Conservation (phyloP, 2,888 invertebrate genomes). For the Gari tellinella region DNA sequence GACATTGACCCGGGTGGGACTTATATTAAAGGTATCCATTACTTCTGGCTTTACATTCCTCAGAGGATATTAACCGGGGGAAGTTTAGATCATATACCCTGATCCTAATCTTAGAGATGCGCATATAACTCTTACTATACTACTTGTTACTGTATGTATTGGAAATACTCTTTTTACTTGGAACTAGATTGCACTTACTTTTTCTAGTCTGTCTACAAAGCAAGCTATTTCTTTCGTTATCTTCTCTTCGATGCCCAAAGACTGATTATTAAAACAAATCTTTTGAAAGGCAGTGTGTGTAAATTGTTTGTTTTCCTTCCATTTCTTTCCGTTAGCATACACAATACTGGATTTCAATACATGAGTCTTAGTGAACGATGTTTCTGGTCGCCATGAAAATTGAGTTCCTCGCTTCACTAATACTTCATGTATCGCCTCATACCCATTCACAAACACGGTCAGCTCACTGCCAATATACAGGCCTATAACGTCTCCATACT, state of each 20-base stretch:
- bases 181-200: too few relatives aligned
- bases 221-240: slow-evolving; percentile 40
- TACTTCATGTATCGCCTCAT: slow-evolving; percentile 29
- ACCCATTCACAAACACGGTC: slow-evolving; percentile 32
- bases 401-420: slow-evolving; percentile 34
- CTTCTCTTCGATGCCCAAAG: slow-evolving; percentile 23
- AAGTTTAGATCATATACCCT: too few relatives aligned
- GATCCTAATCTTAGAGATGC: too few relatives aligned
- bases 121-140: too few relatives aligned
- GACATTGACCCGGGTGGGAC: too few relatives aligned
- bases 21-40: too few relatives aligned
- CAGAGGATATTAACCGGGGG: too few relatives aligned
- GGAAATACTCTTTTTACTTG: too few relatives aligned
- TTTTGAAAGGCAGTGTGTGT: slow-evolving; percentile 22
- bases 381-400: slow-evolving; percentile 29
- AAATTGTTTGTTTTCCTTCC: slow-evolving; percentile 48
- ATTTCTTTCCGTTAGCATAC: slow-evolving; percentile 29
- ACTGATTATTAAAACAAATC: slow-evolving; percentile 41
- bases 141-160: too few relatives aligned
- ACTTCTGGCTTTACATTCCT: too few relatives aligned
- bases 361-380: background rate
- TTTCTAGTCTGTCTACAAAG: slow-evolving; percentile 26
- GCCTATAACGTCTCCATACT: slow-evolving; percentile 44
- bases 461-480: slow-evolving; percentile 31
- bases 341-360: slow-evolving; percentile 17